Conservation (phyloP, 2,888 invertebrate genomes). For the Heteromyza rotundicornis region DNA sequence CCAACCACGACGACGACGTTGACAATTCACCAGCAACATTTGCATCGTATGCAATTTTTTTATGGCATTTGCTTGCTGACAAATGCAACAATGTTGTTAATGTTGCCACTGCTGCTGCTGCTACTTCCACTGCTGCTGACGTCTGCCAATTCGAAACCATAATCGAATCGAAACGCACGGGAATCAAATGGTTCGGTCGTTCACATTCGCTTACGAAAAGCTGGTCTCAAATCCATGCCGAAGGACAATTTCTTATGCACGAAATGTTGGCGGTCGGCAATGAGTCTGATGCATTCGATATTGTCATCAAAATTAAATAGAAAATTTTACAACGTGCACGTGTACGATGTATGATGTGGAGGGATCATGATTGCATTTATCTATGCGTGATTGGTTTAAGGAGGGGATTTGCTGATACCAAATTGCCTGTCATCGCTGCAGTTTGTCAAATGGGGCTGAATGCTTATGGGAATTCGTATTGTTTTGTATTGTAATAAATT, state of each 20-base stretch:
- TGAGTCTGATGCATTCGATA: slow-evolving; percentile 41
- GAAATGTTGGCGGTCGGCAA: slow-evolving; percentile 22
- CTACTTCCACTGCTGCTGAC: slow-evolving; percentile 13
- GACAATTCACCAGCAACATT: not conserved
- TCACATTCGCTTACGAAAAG: slow-evolving; percentile 50
- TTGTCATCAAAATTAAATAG: slow-evolving; percentile 50
- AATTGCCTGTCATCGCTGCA: too few species aligned
- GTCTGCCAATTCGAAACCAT: slow-evolving; percentile 48
- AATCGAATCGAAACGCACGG: slow-evolving; percentile 52
- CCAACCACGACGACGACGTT: slow-evolving; percentile 16
- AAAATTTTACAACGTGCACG: too few species aligned
- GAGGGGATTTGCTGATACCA: too few species aligned
- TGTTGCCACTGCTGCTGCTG: slow-evolving; percentile 7
- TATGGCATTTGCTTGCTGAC: slow-evolving; percentile 47
- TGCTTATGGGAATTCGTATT: too few species aligned
- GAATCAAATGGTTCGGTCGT: slow-evolving; percentile 53
- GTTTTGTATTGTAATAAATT: too few species aligned
- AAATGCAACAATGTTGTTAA: not conserved
- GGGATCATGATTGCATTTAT: too few species aligned
- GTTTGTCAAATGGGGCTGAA: too few species aligned
- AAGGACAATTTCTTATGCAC: slow-evolving; percentile 44
- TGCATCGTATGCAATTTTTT: slow-evolving; percentile 47
- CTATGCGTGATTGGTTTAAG: too few species aligned
- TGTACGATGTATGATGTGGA: too few species aligned
- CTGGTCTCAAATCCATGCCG: slow-evolving; percentile 47